A percentile compares a stretch with the other conserved stretches of the same genome.
Evolutionary conservation across 2,113 vertebrate genomes (phyloP).

Genomic region (Ctenodactylus gundi): DNA sequence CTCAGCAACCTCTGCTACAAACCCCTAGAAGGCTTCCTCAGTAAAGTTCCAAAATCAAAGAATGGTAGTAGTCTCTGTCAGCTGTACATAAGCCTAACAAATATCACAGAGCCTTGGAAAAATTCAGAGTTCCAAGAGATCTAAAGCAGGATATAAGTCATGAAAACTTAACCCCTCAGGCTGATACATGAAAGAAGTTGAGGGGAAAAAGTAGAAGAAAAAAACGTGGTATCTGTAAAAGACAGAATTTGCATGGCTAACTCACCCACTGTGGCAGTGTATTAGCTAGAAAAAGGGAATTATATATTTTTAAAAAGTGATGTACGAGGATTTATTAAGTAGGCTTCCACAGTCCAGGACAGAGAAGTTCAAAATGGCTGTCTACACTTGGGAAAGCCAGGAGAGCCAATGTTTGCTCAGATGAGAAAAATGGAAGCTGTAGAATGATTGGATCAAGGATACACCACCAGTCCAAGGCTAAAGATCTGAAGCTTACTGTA

Average conservation of each 20-base stretch:
- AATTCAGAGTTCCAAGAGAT: neutral
- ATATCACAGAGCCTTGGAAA: neutral
- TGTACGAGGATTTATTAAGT: no score
- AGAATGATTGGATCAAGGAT: no score
- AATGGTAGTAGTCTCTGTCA: neutral
- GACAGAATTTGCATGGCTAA: neutral
- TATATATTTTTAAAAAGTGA: no score
- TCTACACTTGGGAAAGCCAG: no score
- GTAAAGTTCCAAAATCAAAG: neutral
- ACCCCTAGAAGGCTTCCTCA: neutral
- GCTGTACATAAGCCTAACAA: neutral
- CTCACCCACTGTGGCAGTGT: fast-evolving
- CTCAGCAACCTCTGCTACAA: neutral
- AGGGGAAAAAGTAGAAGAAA: neutral
- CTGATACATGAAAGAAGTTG: neutral
- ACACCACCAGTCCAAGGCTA: no score
- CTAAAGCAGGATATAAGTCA: neutral
- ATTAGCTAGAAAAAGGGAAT: no score
- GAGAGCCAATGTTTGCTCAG: no score
- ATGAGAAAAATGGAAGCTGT: no score
- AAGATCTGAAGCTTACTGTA: no score
- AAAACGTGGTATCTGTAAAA: neutral
- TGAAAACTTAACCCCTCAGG: neutral
- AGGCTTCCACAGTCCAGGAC: no score
- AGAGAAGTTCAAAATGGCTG: no score